Base-by-base conservation (phyloP, 2,888 invertebrate genomes). In the Dichetophora obliterata region DNA sequence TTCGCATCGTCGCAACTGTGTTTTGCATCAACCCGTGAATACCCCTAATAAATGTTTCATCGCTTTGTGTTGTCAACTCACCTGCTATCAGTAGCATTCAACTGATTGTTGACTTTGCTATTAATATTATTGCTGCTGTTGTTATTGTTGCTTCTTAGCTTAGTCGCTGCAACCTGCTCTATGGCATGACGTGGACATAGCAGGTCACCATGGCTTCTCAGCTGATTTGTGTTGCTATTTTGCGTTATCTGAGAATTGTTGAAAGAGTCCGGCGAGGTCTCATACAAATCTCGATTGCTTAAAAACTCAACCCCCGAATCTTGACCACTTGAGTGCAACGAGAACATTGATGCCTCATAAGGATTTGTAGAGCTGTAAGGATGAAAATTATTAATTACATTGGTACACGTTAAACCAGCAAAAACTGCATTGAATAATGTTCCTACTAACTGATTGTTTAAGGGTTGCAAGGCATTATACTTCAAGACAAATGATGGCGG, bases 301-400 rank as follows among this genome's bases (percentile, higher is more conserved):
- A 88, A 81, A 86, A 91, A 82, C 90, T 88, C 94, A 81, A 95
- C 94, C 75, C 95, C 95, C 68, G 95, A 95, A 90, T 95, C 95
- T 86, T 94, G 94, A 19, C 95, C 94, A 85, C 95, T 95, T 83
- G 95, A 95, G 91, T 95, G 94, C 83, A 95, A 91, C 81, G 95
- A 95, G 83, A 94, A 94, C 89, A 94, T 92, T 80, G 95, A 94
- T 75, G 93, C 93, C 88, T 95, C 95, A 82, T 92, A 88, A 77
- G 90, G 90, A 81, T 81, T 82, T 70, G 86, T 88, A 16, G 75
- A 63, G 14, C 74, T 74, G 48, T n/a, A 8, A n/a, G 1, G 5
- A 31, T 24, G 31, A 48, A 48, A 11, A 19, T 4, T n/a, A 3
- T 2, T 43, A 22, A 2, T n/a, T n/a, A 68, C 16, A 27, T 1